Evolutionary conservation across 2,888 invertebrate species (phyloP), one percentile per base, ranked within the genome.

Genomic region (Protophormia terraenovae): DNA sequence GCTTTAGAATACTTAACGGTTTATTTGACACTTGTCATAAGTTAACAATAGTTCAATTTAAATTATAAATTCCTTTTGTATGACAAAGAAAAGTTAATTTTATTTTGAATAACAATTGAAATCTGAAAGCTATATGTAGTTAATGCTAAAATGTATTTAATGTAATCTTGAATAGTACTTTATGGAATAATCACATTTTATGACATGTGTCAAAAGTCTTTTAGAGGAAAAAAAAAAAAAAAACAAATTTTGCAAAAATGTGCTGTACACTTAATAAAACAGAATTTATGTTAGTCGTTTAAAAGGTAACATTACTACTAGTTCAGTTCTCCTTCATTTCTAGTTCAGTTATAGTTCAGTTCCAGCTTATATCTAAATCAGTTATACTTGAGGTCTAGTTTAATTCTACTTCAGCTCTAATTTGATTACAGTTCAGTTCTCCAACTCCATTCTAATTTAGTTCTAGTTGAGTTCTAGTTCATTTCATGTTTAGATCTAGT

Each of bases 121-220:
- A 50, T 50, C 69, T 71, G 69, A 76, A 76, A 76, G 69, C 55
- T 82, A 60, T n/a, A 19, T 64, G 24, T 35, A 47, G 41, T 29
- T 67, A 73, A 67, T 75, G 60, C 22, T 62, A 55, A 47, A 41
- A n/a, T n/a, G 22, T 16, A 29, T 32, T 55, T 16, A 41, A 6
- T 47, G 32, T 47, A 45, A 24, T 69, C 19, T n/a, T 24, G 16
- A 69, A 38, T n/a, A 82, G 10, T 32, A 62, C 5, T 64, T 53
- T 35, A 16, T 35, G 45, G 47, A 27, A 55, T 71, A 82, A 71
- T 71, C 71, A 55, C 16, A 71, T 35, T 32, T 71, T 47, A 19
- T 75, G 82, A 82, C 82, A 79, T 79, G 45, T 85, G 82, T 82
- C 85, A 79, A 67, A 82, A 82, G 58, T 53, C 75, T 80, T 71